Conservation (phyloP, 37 sponge, comb jelly and placozoan species). For the Mnemiopsis leidyi region DNA sequence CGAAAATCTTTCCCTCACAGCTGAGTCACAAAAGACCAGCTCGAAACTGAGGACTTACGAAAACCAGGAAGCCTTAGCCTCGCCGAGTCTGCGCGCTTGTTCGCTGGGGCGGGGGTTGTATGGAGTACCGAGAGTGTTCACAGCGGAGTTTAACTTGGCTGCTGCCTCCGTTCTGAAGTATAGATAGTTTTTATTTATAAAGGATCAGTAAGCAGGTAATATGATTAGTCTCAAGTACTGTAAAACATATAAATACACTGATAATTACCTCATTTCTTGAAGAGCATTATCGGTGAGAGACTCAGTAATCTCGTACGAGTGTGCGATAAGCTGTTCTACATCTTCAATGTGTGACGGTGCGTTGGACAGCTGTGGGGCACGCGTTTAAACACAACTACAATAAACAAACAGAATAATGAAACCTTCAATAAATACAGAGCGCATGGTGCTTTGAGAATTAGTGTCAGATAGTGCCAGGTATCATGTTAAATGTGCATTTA, state of each 20-base stretch:
- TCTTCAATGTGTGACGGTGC: conserved; percentile 60
- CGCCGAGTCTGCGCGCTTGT: background rate
- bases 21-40: too few species aligned
- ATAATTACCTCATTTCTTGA: conserved; percentile 36
- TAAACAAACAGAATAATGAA: background rate
- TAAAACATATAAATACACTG: too few species aligned
- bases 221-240: too few species aligned
- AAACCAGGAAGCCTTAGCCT: conserved; percentile 31
- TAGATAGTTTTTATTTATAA: too few species aligned
- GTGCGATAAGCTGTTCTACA: conserved; percentile 66
- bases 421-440: background rate
- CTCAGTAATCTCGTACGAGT: conserved; percentile 17
- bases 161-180: conserved; percentile 39
- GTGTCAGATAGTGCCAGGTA: too few species aligned
- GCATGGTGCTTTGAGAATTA: too few species aligned
- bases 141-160: conserved; percentile 23
- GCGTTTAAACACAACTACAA: background rate
- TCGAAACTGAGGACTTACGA: conserved; percentile 56
- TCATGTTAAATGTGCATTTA: too few species aligned
- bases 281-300: background rate
- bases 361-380: conserved; percentile 63
- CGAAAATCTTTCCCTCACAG: too few species aligned
- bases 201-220: too few species aligned
- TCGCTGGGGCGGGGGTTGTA: conserved; percentile 40
- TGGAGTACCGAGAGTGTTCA: conserved; percentile 25